Evolutionary conservation across 2,888 invertebrate species (phyloP).

Genomic region (Acanthosepion lycidas): DNA sequence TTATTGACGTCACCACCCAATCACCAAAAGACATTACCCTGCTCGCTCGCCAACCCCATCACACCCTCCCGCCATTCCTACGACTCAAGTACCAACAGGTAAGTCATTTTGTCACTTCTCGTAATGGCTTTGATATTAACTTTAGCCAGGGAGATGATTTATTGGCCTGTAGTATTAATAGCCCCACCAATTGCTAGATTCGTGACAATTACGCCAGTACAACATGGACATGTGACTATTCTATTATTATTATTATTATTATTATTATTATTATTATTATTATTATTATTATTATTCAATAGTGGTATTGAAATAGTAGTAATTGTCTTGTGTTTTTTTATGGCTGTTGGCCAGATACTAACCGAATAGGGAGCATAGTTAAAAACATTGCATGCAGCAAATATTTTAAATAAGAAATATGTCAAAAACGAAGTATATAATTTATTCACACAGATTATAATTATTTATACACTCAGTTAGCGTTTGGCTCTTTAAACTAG

Average conservation of each 20-base stretch:
- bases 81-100: constrained; percentile 12
- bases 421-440: not conserved
- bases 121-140: constrained; percentile 17
- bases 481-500: too few species aligned
- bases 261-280: not conserved
- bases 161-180: not conserved
- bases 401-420: not conserved
- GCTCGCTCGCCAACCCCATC: not conserved
- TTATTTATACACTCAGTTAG: too few species aligned
- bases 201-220: not conserved
- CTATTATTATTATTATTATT: not conserved
- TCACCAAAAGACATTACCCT: not conserved
- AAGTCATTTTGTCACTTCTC: constrained; percentile 24
- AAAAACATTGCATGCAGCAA: not conserved
- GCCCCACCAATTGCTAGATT: not conserved
- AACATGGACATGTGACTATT: not conserved
- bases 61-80: not conserved
- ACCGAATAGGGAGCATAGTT: not conserved
- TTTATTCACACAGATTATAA: too few species aligned
- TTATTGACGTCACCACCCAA: constrained; percentile 1
- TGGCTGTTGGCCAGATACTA: not conserved
- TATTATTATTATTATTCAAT: not conserved
- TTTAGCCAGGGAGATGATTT: not conserved
- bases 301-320: not conserved
- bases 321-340: not conserved